Base-by-base conservation (phyloP, 2,797 vertebrate genomes). In the Mionectes olivaceus region DNA sequence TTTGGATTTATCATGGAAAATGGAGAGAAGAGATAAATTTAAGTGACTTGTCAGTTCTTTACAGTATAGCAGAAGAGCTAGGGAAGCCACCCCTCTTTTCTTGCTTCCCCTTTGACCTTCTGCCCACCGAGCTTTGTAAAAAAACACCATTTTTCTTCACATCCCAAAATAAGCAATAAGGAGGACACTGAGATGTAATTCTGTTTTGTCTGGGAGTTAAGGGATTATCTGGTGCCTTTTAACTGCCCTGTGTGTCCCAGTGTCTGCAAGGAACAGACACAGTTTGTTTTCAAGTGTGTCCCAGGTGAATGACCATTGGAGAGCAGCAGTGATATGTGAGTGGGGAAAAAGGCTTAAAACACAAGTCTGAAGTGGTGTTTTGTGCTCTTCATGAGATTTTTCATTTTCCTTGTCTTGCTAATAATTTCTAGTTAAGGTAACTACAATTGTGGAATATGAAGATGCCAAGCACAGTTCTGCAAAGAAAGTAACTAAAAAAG, bases 361-460 rank as follows among this genome's bases (percentile, higher is more conserved):
- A 37, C 1, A 1, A 64, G 25, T 30, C 22, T 67, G 52, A 74
- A 65, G 39, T 44, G 37, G 9, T 81, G 47, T 25, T 59, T 53
- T 69, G 24, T 84, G 43, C 59, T 80, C 43, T 39, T 89, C 4
- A 12, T 69, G 24, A 85, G 8, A 49, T 39, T 41, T 77, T 81
- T 41, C n/a, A 46, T 78, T 90, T 77, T 82, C 41, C 39, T 80
- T 79, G 17, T 87, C 37, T 89, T 87, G 77, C 71, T 88, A 71
- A 88, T 44, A 10, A 3, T 82, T 96, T 96, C 46, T 60, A 97
- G 96, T 97, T 81, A 97, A 97, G 67, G 95, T 97, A 87, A 97
- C 95, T 19, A 97, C 96, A 64, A 96, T 96, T 92, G 96, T 97
- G 39, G 93, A 97, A 86, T 97, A 97, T 61, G 87, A 95, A 93